Percentiles rank a stretch among this genome's conserved stretches.
phyloP scores from a whole-genome alignment of 2,113 vertebrate genomes.

The Ovis canadensis region DNA sequence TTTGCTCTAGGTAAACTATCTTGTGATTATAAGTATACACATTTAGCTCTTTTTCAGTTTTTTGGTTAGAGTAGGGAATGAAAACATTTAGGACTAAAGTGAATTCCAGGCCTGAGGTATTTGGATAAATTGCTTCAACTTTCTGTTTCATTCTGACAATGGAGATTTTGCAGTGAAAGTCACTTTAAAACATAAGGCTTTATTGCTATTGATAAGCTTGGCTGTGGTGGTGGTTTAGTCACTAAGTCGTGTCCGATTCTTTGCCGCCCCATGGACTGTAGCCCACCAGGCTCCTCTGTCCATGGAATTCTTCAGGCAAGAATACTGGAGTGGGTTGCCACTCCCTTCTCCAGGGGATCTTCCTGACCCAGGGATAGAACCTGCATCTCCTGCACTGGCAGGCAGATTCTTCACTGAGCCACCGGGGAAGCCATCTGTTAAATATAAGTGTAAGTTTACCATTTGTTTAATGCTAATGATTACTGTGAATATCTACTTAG shows the following conservation, averaged over 20 bases:
- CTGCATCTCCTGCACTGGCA: background rate
- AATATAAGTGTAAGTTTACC: background rate
- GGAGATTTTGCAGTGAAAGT: background rate
- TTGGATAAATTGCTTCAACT: background rate
- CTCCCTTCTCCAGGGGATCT: background rate
- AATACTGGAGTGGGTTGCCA: background rate
- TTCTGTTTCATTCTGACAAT: background rate
- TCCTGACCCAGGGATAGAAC: background rate
- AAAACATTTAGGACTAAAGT: background rate
- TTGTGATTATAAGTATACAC: background rate
- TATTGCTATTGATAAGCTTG: background rate
- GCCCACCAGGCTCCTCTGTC: background rate
- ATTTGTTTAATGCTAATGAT: background rate
- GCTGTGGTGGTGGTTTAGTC: background rate
- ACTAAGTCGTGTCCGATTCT: background rate
- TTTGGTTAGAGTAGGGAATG: background rate
- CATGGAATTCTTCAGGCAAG: background rate
- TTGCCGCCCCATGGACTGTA: background rate
- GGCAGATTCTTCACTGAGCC: background rate
- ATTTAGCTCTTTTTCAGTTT: background rate
- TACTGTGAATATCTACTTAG: background rate
- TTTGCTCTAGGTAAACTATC: constrained; percentile 21
- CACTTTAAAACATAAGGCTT: background rate
- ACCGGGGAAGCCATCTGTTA: background rate
- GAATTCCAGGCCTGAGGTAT: background rate